Conservation (phyloP, 2,113 vertebrate genomes). For the Clinocottus analis region DNA sequence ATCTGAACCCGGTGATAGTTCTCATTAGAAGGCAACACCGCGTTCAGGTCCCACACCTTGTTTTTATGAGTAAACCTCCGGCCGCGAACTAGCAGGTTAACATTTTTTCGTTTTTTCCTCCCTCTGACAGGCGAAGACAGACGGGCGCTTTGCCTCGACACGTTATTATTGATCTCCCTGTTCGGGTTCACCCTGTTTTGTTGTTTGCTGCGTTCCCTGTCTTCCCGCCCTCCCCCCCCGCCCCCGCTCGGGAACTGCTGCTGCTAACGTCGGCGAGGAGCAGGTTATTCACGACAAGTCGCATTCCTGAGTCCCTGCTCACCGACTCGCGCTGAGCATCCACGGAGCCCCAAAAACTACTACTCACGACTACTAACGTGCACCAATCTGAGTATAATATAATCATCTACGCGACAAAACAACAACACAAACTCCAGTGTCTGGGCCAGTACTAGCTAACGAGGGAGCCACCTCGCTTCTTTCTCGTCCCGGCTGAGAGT, state of each 20-base stretch:
- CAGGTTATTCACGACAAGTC: constrained; percentile 53
- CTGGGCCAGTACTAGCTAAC: no score
- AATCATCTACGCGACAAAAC: no score
- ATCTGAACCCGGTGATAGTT: no score
- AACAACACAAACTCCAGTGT: no score
- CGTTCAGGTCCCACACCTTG: neutral
- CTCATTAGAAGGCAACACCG: no score
- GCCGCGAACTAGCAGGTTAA: neutral
- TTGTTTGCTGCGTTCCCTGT: neutral
- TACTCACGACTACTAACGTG: no score
- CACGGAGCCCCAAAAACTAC: neutral
- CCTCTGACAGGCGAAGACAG: neutral
- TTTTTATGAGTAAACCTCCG: neutral
- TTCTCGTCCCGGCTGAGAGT: neutral
- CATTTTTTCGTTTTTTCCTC: no score
- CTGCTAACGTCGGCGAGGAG: neutral
- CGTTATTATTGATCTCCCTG: neutral
- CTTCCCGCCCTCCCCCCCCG: no score
- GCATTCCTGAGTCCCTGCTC: constrained; percentile 59
- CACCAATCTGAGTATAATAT: no score
- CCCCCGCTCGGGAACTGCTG: neutral
- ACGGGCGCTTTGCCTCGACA: constrained; percentile 15
- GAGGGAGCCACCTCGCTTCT: neutral
- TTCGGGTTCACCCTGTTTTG: constrained; percentile 26
- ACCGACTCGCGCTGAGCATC: constrained; percentile 4